Evolutionary conservation across 2,888 invertebrate species (phyloP).

Genomic region (Hofmannophila pseudospretella): DNA sequence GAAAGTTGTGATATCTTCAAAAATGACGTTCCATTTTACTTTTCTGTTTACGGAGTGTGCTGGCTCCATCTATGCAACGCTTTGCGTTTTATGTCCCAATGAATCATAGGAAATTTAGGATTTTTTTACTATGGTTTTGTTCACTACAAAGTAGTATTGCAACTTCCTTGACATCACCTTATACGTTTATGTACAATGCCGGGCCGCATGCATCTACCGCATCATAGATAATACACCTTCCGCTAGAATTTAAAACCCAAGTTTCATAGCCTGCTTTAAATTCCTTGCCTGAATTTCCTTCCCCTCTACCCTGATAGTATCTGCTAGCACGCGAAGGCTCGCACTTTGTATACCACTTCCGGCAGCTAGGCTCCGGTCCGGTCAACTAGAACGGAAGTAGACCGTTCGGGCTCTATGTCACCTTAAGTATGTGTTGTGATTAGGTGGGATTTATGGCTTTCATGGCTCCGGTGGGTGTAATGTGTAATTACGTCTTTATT

Average conservation of each 20-base stretch:
- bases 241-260: slow-evolving; percentile 4
- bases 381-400: slow-evolving; percentile 51
- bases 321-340: slow-evolving; percentile 64
- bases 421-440: slow-evolving; percentile 69
- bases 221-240: no score
- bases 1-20: no score
- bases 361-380: slow-evolving; percentile 46
- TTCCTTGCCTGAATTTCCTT: slow-evolving; percentile 18
- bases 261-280: slow-evolving; percentile 12
- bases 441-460: slow-evolving; percentile 53
- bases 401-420: slow-evolving; percentile 66
- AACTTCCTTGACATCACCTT: no score
- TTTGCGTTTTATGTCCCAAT: no score
- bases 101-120: no score
- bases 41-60: no score
- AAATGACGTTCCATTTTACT: no score
- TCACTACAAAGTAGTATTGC: no score
- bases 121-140: no score
- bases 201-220: no score
- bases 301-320: slow-evolving; percentile 17
- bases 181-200: no score
- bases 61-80: no score
- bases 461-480: slow-evolving; percentile 43
- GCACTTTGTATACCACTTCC: slow-evolving; percentile 74
- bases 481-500: slow-evolving; percentile 51